Evolutionary conservation across 1,140 invertebrate genomes (phyloP), one percentile per base, ranked within the genome.

Genomic region (Leguminivora glycinivorella): DNA sequence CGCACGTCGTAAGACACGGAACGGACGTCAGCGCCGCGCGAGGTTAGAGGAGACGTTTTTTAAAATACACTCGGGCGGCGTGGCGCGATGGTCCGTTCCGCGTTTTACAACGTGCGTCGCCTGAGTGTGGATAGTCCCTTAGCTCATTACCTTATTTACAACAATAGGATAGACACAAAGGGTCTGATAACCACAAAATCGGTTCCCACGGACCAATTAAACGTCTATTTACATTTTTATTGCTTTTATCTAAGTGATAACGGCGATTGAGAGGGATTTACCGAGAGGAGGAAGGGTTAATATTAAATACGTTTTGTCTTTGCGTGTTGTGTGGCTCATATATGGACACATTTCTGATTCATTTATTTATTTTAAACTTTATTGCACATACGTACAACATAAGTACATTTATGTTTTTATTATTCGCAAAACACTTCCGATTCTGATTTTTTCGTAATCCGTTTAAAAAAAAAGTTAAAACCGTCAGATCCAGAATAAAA

Each of bases 141-240:
- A 22, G 19, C 47, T 52, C 47, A 52, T 52, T 22, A 52, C 47
- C 19, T 17, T 31, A 34, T 63, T 63, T 19, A 63, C 58, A 29
- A 63, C 58, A 63, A 63, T 63, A 34, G 58, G 6, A 63, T 52
- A 22, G 19, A 52, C 47, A 29, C 58, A 63, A 63, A 63, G 58
- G 58, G 26, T 34, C 58, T 17, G 58, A 63, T 63, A 63, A 26
- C 29, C 58, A 29, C 58, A 9, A 63, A 17, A 63, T 52, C 19
- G 47, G 24, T 63, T 63, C 58, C 58, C 58, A 63, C 58, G 58
- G 58, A 17, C 12, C 58, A 63, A 63, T 63, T 63, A 63, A 29
- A 17, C 10, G 47, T 12, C 31, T 10, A 63, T 63, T 63, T 63
- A 63, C 58, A 63, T 63, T 63, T 63, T 63, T 63, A 63, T 63